Evolutionary conservation across 1,140 invertebrate genomes (phyloP).

Genomic region (Tetragnatha versicolor): DNA sequence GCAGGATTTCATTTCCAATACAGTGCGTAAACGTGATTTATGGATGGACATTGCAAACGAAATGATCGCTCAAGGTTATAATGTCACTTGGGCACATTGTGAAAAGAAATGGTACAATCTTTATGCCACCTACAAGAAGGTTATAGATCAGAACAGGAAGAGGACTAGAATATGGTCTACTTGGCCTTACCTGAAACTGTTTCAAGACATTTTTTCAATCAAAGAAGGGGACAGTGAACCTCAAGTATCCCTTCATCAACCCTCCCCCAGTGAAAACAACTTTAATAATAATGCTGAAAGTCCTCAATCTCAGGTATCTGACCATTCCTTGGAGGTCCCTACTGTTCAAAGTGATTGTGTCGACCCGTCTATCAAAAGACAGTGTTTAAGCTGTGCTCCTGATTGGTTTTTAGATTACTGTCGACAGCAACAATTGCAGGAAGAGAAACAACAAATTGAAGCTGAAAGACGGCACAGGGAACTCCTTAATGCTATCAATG

Average conservation of each 20-base stretch:
- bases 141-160: conserved; percentile 14
- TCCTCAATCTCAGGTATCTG: neutral
- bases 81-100: conserved; percentile 2
- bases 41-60: conserved; percentile 9
- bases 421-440: neutral
- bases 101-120: conserved; percentile 29
- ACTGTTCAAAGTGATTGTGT: neutral
- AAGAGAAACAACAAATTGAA: neutral
- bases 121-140: conserved; percentile 24
- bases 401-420: conserved; percentile 1
- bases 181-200: conserved; percentile 19
- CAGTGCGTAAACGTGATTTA: conserved; percentile 6
- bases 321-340: neutral
- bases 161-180: conserved; percentile 6
- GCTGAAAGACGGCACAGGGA: neutral
- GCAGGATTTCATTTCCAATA: conserved; percentile 1
- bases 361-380: neutral
- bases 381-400: neutral
- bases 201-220: conserved; percentile 11
- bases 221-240: neutral
- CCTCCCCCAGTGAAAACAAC: neutral
- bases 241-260: neutral
- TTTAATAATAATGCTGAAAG: neutral
- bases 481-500: neutral
- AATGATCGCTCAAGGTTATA: neutral